Evolutionary conservation across 1,140 invertebrate genomes (phyloP).

Genomic region (Antheraea pernyi): DNA sequence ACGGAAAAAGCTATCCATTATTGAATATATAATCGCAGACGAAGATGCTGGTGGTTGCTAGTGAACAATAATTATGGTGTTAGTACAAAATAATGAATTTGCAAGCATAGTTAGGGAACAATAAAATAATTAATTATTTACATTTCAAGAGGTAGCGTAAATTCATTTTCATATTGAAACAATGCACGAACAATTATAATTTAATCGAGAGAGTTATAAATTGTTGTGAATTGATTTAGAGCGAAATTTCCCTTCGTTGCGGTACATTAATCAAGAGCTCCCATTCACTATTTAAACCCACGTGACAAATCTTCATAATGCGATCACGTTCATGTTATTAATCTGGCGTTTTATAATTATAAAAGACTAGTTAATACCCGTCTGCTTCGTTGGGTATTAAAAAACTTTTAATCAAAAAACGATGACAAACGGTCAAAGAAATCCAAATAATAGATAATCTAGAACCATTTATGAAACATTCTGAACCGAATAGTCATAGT

Average conservation of each 20-base stretch:
- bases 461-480: too few relatives aligned
- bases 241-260: conserved; percentile 26
- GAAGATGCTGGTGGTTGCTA: too few relatives aligned
- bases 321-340: background rate
- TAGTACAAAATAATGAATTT: too few relatives aligned
- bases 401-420: too few relatives aligned
- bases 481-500: too few relatives aligned
- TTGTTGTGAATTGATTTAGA: conserved; percentile 35
- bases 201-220: conserved; percentile 35
- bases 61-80: too few relatives aligned
- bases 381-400: too few relatives aligned
- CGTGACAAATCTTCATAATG: conserved; percentile 2
- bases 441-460: too few relatives aligned
- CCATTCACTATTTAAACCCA: conserved; percentile 23
- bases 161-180: conserved; percentile 13
- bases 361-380: too few relatives aligned
- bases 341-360: background rate
- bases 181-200: conserved; percentile 29
- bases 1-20: too few relatives aligned
- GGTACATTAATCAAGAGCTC: conserved; percentile 34
- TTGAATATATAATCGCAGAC: too few relatives aligned
- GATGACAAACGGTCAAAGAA: too few relatives aligned
- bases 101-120: background rate
- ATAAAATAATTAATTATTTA: conserved; percentile 10
- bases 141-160: background rate